These are phyloP conservation scores for Eupleurogrammus muticus DNA, from an alignment of 2,797 vertebrate species.

Conservation along the genomic window DNA sequence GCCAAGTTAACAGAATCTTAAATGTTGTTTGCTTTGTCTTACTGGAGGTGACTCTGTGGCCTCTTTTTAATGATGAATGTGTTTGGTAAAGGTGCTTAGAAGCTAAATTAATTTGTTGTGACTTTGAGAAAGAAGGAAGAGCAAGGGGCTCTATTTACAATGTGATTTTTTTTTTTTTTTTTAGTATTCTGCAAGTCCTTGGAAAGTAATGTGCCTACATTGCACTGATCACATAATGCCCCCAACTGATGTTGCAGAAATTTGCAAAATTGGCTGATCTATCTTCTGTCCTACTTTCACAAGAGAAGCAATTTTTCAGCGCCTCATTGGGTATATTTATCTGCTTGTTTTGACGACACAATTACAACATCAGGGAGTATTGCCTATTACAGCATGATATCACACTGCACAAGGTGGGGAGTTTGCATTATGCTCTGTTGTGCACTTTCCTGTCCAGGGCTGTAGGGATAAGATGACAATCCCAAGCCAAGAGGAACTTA, in stretches of 20 bases:
- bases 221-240: conserved; percentile 20
- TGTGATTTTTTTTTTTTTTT: conserved; percentile 24
- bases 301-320: not conserved
- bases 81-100: conserved; percentile 15
- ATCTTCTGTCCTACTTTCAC: conserved; percentile 7
- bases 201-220: conserved; percentile 28
- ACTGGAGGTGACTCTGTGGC: not conserved
- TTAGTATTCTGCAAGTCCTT: conserved; percentile 35
- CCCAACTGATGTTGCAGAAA: conserved; percentile 46
- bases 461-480: not conserved
- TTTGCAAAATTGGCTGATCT: conserved; percentile 16
- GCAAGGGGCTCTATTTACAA: conserved; percentile 29
- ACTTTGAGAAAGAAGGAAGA: conserved; percentile 4
- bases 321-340: not conserved
- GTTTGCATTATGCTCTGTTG: conserved; percentile 11
- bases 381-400: not conserved
- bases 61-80: not conserved
- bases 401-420: not conserved
- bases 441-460: conserved; percentile 6
- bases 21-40: no score
- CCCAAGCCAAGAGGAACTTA: not conserved
- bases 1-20: no score
- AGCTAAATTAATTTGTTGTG: conserved; percentile 2
- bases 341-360: conserved; percentile 2
- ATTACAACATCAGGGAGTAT: not conserved